Base-by-base conservation (phyloP, 2,113 vertebrate species). In the Mugil cephalus region DNA sequence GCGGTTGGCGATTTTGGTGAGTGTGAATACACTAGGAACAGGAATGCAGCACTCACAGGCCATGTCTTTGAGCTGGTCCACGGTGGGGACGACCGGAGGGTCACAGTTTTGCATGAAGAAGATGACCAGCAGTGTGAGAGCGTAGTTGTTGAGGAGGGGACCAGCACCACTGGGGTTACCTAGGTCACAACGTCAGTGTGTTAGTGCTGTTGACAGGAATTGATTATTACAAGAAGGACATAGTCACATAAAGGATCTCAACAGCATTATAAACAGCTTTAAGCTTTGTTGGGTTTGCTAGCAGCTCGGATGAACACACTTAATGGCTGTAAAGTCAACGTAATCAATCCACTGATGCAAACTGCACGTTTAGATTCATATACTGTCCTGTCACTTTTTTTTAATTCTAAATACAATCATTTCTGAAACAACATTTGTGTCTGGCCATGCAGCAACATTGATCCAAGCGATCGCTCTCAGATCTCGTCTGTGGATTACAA, bases 121-220 rank as follows among this genome's bases (percentile, higher is more conserved):
- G 72, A 98, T 84, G 79, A 96, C 83, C 60, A 98, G 92, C 86
- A 98, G 91, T 0, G 95, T 97, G 89, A 99, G 90, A 2, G 97
- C 95, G 3, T 99, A 98, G 89, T 97, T 98, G 87, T 94, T 98
- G 83, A 99, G 93, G 67, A 96, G 89, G 1, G 96, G 92, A 1
- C 97, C 96, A 0, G 95, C 90, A 8, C 96, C 97, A 1, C 93
- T 90, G 1, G 93, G 91, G 64, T 95, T 95, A 53, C 94, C 95
- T 95, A 72, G 1, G 4, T 34, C 14, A 48, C 8, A 74, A 69
- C 0, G 3, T 1, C 67, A 43, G 24, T 30, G 24, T 30, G 24
- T 30, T 10, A 7, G n/a, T 50, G 14, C 36, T 30, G 11, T 1
- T 40, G 51, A 59, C 18, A 58, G 10, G 18, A 30, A 36, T 30